Percentiles rank a stretch among this genome's conserved stretches.
Conservation (phyloP, 1,140 invertebrate genomes). For the Drosophila ohnishii region DNA sequence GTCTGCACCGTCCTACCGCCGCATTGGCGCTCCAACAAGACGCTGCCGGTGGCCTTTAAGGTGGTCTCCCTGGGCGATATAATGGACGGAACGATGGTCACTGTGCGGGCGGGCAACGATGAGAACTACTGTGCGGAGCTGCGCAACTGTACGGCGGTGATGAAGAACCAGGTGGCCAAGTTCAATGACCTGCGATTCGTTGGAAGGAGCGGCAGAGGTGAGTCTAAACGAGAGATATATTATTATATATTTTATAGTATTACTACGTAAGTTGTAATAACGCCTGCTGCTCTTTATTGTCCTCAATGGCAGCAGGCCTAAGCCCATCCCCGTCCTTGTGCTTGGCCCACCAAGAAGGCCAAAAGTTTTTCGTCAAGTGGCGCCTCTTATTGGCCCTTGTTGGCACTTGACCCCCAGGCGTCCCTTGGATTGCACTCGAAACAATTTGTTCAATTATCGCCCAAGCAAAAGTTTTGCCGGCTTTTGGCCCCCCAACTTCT, state of each 20-base stretch:
- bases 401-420: constrained; percentile 8
- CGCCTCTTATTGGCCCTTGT: constrained; percentile 51
- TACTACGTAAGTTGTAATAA: background rate
- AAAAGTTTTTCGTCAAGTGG: constrained; percentile 44
- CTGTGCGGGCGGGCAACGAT: constrained; percentile 97
- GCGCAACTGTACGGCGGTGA: constrained; percentile 95
- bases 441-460: constrained; percentile 81
- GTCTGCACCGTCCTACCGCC: constrained; percentile 95
- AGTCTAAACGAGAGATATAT: background rate
- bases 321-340: background rate
- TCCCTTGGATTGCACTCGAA: constrained; percentile 62
- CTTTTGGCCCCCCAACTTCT: background rate
- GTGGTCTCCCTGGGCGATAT: constrained; percentile 94
- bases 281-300: background rate
- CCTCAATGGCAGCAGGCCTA: too few relatives aligned
- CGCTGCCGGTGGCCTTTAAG: constrained; percentile 96
- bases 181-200: constrained; percentile 99
- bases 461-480: constrained; percentile 68
- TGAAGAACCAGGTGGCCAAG: constrained; percentile 99
- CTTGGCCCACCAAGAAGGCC: constrained; percentile 5
- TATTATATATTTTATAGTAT: background rate
- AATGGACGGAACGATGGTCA: constrained; percentile 97
- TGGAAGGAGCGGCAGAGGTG: constrained; percentile 97
- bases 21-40: constrained; percentile 99
- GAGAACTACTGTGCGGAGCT: constrained; percentile 98